Base-by-base conservation (phyloP, 2,113 vertebrate species). In the Apteryx mantelli region DNA sequence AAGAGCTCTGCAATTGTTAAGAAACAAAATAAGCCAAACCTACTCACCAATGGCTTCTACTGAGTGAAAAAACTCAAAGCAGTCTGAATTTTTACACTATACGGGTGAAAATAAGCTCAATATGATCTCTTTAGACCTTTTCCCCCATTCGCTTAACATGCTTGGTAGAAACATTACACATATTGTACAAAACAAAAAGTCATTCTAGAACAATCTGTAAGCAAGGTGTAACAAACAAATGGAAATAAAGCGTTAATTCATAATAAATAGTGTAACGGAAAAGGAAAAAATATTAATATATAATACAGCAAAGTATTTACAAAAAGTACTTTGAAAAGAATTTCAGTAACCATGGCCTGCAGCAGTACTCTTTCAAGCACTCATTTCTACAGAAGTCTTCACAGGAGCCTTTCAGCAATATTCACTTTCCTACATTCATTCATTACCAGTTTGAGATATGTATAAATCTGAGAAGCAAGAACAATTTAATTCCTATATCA, bases 31-130 rank as follows among this genome's bases (percentile, higher is more conserved):
- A 93, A 84, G 21, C 3, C 26, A 82, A 73, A 7, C 26, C n/a
- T 42, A 65, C 5, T 85, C 42, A 68, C 7, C n/a, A 28, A 13
- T 28, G 26, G 15, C 8, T 44, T 8, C 11, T n/a, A 30, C 0
- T 0, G 2, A 71, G 9, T 15, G 44, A 38, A 83, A 42, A 89
- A 86, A 26, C 9, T 69, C 17, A 53, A 42, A 82, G 13, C 1
- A 19, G 36, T 63, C 17, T 2, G 3, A 82, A 55, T 60, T 75
- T 84, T 76, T 36, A 28, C 4, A 5, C 34, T 50, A 0, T 14
- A 38, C 73, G 4, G 21, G 14, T 17, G 5, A 86, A 52, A 26
- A 19, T 60, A 76, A 79, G 13, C 10, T 48, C 66, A 85, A 46
- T 30, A 48, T 52, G 24, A 65, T 22, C 36, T 9, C 64, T 70